Percentiles rank a stretch among this genome's conserved stretches.
phyloP scores from a whole-genome alignment of 2,113 vertebrate species.

The Myotis yumanensis region DNA sequence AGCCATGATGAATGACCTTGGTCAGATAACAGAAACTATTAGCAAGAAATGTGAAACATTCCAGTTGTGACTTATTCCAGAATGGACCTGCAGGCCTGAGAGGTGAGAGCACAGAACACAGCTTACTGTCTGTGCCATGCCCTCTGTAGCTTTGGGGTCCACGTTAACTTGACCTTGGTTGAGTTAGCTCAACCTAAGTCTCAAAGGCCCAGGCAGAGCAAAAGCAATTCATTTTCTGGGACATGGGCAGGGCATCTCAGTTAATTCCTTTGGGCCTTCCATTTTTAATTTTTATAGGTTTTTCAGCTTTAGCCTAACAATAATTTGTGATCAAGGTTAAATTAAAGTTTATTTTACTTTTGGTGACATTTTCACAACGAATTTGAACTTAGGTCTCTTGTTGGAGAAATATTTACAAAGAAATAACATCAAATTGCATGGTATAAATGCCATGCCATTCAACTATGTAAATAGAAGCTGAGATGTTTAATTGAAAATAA shows the following conservation, averaged over 20 bases:
- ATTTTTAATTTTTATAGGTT: constrained; percentile 77
- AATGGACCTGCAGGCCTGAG: background rate
- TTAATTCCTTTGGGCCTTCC: constrained; percentile 74
- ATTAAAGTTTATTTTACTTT: constrained; percentile 85
- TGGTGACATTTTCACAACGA: constrained; percentile 84
- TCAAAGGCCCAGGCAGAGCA: background rate
- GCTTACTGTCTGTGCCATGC: accelerated
- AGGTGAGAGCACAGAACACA: accelerated
- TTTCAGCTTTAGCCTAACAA: constrained; percentile 67
- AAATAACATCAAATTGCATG: constrained; percentile 79
- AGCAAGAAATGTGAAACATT: background rate
- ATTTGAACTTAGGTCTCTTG: constrained; percentile 82
- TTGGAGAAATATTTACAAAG: constrained; percentile 86
- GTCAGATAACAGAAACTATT: background rate
- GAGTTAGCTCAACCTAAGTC: background rate
- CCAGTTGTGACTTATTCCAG: background rate
- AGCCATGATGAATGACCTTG: background rate
- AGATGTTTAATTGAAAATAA: constrained; percentile 86
- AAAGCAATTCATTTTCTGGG: constrained; percentile 38
- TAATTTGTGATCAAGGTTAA: constrained; percentile 81
- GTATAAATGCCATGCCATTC: constrained; percentile 82
- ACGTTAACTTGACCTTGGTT: background rate
- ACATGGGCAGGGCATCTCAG: constrained; percentile 17
- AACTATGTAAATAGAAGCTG: constrained; percentile 84
- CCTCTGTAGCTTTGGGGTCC: background rate